phyloP scores from a whole-genome alignment of 2,797 vertebrate genomes.

The Poecilia velifera region DNA sequence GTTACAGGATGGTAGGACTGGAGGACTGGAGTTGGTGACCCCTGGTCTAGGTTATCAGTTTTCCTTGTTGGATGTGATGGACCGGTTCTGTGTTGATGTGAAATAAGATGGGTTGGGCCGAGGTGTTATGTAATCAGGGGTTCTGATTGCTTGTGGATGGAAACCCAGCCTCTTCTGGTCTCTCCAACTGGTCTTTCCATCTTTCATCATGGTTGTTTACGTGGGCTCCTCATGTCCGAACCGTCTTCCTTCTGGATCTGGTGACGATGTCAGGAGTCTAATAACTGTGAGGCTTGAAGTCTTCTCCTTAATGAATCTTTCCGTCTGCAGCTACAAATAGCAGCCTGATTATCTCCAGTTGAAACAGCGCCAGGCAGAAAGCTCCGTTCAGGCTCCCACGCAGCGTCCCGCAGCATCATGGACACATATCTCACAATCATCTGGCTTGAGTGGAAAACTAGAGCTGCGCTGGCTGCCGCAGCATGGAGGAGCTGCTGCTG shows the following conservation, averaged over 20 bases:
- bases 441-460: conserved; percentile 61
- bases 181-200: background rate
- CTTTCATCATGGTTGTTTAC: conserved; percentile 3
- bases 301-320: conserved; percentile 14
- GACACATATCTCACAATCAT: conserved; percentile 29
- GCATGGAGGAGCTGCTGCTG: conserved; percentile 69
- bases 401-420: conserved; percentile 11
- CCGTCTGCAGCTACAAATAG: conserved; percentile 67
- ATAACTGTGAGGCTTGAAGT: conserved; percentile 1
- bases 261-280: background rate
- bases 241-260: background rate
- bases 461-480: conserved; percentile 45
- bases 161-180: background rate
- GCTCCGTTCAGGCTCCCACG: conserved; percentile 41
- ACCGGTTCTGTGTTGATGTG: background rate
- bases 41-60: background rate
- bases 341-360: conserved; percentile 65
- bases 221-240: background rate
- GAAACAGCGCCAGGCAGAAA: conserved; percentile 53
- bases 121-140: no score
- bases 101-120: background rate
- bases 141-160: background rate
- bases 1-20: no score
- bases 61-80: background rate
- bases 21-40: no score